These are phyloP conservation scores for Xenops minutus DNA, from an alignment of 2,797 vertebrate genomes.

Conservation along the genomic window DNA sequence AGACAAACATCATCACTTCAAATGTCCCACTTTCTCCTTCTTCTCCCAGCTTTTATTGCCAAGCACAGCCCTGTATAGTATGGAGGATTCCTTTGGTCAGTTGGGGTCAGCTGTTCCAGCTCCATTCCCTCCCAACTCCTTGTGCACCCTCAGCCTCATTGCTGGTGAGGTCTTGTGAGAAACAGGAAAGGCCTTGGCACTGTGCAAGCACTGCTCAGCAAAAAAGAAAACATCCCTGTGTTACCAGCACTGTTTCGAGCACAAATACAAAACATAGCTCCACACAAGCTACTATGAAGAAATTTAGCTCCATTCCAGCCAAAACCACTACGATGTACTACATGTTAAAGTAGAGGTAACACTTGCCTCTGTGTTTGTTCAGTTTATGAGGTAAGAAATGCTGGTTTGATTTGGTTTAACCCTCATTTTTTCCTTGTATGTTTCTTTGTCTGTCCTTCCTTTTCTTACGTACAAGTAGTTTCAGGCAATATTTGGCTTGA, in stretches of 20 bases:
- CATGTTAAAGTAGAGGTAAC: background rate
- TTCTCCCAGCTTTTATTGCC: background rate
- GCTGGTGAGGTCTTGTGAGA: background rate
- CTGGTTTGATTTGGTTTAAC: background rate
- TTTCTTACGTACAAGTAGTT: background rate
- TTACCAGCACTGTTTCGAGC: background rate
- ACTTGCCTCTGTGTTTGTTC: background rate
- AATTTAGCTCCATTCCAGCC: background rate
- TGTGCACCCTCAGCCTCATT: background rate
- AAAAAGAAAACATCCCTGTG: background rate
- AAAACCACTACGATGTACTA: background rate
- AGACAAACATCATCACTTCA: background rate
- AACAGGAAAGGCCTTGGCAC: background rate
- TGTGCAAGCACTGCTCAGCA: background rate
- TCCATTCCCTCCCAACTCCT: background rate
- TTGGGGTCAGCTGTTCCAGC: background rate
- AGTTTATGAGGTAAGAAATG: background rate
- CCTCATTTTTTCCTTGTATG: background rate
- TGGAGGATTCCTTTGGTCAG: background rate
- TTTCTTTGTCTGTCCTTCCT: background rate
- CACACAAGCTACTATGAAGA: background rate
- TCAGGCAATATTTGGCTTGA: background rate
- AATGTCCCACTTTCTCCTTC: background rate
- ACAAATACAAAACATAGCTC: background rate
- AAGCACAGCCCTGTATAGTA: fast-evolving